Conservation (phyloP, 2,888 invertebrate genomes). For the Salpingus planirostris region DNA sequence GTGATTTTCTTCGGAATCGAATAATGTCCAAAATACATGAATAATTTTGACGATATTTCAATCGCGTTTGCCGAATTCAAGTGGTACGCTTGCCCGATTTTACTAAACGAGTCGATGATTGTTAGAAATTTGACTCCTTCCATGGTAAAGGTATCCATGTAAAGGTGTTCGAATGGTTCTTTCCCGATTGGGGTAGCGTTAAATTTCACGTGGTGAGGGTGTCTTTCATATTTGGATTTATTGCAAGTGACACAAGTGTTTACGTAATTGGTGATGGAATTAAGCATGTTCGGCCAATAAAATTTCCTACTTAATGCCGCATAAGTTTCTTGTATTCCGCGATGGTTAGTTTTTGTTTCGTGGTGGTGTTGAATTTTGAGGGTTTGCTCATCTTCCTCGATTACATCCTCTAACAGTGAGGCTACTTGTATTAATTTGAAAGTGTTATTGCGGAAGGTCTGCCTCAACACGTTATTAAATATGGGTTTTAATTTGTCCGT, state of each 20-base stretch:
- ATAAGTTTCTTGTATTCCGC: background rate
- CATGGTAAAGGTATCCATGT: background rate
- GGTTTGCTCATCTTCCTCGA: background rate
- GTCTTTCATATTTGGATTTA: background rate
- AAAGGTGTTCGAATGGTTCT: background rate
- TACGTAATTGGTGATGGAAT: background rate
- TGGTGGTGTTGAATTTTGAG: background rate
- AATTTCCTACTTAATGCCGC: background rate
- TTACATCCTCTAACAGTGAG: background rate
- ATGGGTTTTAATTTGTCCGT: background rate
- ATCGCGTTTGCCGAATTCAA: conserved; percentile 1
- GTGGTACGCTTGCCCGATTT: conserved; percentile 5
- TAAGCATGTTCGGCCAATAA: background rate
- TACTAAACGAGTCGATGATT: conserved; percentile 4
- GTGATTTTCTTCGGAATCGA: conserved; percentile 5
- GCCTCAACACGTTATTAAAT: background rate
- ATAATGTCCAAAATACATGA: conserved; percentile 6
- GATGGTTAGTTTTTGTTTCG: background rate
- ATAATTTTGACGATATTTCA: conserved; percentile 2
- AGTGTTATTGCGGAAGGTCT: background rate
- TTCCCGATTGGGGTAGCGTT: background rate
- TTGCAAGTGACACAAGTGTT: background rate
- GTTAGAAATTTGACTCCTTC: conserved; percentile 6
- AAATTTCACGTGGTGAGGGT: background rate
- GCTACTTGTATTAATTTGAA: background rate